Base-by-base conservation (phyloP, 1,140 invertebrate species). In the Idris sp. region DNA sequence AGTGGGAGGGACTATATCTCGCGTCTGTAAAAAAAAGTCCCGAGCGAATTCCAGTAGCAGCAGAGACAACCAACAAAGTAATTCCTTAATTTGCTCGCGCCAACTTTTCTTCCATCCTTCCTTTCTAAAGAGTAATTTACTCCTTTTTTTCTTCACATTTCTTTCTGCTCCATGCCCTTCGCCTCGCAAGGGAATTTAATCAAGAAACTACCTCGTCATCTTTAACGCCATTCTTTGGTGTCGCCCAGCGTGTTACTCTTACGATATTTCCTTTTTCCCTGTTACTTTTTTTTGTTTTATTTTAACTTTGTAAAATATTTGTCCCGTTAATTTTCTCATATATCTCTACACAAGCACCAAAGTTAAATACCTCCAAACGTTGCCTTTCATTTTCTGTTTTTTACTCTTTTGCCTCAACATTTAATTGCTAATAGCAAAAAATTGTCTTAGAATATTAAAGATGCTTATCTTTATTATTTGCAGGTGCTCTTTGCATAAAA, bases 61-160 rank as follows among this genome's bases (percentile, higher is more conserved):
- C 28, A 48, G 31, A 51, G 43, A 56, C 68, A 48, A 54, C 33
- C 65, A 72, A 53, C 58, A 56, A 54, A 68, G 73, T 75, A 75
- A 69, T 75, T 76, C 74, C 74, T 69, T 76, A 76, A 76, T 76
- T 76, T 41, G 67, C 65, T 72, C 40, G 54, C 41, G 49, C 74
- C 13, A 53, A 71, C 76, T 76, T 81, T 81, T 59, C 64, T 53
- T 68, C 54, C 35, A 44, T 59, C 46, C 68, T 69, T 74, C 71
- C 74, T 77, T 76, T 46, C 46, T 48, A 62, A 72, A 68, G 64
- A 80, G 71, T 81, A 82, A 83, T 83, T 83, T 80, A 76, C 78
- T 81, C n/a, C n/a, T n/a, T n/a, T 81, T 80, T 83, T 80, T 53
- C 33, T 25, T 22, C 40, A 18, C 40, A 30, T 59, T 62, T 33